These are phyloP conservation scores for Hanleya hanleyi DNA, from an alignment of 2,888 invertebrate species.

Conservation along the genomic window DNA sequence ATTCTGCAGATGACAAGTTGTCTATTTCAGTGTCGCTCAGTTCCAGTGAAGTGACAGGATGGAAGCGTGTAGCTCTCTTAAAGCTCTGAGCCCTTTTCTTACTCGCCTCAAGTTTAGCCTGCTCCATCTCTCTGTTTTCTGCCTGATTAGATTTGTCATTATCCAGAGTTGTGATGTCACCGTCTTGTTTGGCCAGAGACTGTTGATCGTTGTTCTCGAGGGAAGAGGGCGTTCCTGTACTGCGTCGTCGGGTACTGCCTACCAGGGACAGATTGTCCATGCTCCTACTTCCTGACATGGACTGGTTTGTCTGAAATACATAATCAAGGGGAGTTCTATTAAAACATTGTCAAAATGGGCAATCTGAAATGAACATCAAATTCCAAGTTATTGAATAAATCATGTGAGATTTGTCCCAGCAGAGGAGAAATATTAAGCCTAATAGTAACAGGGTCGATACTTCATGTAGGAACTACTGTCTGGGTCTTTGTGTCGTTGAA, in stretches of 20 bases:
- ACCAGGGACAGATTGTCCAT: not conserved
- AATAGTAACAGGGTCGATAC: too few species aligned
- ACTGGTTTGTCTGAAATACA: slow-evolving; percentile 1
- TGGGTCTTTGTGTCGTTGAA: too few species aligned
- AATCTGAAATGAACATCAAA: too few species aligned
- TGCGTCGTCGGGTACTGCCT: not conserved
- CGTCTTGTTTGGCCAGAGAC: not conserved
- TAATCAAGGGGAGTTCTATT: too few species aligned
- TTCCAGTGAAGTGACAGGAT: slow-evolving; percentile 52
- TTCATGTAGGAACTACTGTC: too few species aligned
- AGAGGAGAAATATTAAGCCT: too few species aligned
- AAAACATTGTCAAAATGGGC: too few species aligned
- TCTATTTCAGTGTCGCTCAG: slow-evolving; percentile 20
- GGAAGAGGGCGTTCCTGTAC: not conserved
- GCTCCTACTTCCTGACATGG: not conserved
- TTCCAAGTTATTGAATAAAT: too few species aligned
- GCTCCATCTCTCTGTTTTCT: too few species aligned
- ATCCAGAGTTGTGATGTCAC: not conserved
- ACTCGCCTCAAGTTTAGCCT: not conserved
- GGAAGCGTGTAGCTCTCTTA: slow-evolving; percentile 51
- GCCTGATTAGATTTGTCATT: not conserved
- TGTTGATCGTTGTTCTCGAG: not conserved
- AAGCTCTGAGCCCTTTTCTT: slow-evolving; percentile 56
- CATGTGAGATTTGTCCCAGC: too few species aligned
- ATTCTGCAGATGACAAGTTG: not conserved